phyloP scores from a whole-genome alignment of 2,113 vertebrate species.

The Porphyrio hochstetteri region DNA sequence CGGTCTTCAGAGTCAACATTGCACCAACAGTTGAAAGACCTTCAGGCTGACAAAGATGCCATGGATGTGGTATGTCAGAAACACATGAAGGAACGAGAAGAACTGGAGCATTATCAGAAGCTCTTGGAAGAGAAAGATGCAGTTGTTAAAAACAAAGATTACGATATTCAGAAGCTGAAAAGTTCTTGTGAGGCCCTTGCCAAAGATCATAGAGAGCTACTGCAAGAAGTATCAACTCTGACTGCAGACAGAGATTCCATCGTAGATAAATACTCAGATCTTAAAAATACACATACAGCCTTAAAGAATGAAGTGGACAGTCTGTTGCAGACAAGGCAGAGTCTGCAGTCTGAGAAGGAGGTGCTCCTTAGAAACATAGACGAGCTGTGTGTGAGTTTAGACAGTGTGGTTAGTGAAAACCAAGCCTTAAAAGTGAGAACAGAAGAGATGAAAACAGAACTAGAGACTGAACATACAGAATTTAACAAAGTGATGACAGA shows the following conservation, averaged over 20 bases:
- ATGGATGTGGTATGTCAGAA: slow-evolving; percentile 63
- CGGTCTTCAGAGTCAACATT: slow-evolving; percentile 55
- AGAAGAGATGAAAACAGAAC: slow-evolving; percentile 70
- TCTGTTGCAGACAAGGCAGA: slow-evolving; percentile 66
- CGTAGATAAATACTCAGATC: slow-evolving; percentile 68
- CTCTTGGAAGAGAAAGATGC: slow-evolving; percentile 78
- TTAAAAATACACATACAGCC: slow-evolving; percentile 70
- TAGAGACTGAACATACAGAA: slow-evolving; percentile 64
- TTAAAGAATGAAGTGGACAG: slow-evolving; percentile 77
- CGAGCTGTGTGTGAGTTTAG: slow-evolving; percentile 71
- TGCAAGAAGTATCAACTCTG: slow-evolving; percentile 74
- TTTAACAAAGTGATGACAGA: slow-evolving; percentile 67
- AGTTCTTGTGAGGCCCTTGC: slow-evolving; percentile 77
- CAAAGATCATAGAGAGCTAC: slow-evolving; percentile 71
- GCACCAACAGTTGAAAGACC: slow-evolving; percentile 68
- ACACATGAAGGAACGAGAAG: slow-evolving; percentile 61
- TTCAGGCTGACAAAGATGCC: slow-evolving; percentile 68
- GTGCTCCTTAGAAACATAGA: slow-evolving; percentile 66
- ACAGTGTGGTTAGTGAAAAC: slow-evolving; percentile 64
- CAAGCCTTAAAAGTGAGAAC: slow-evolving; percentile 53
- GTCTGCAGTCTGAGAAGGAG: slow-evolving; percentile 77
- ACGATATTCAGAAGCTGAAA: slow-evolving; percentile 77
- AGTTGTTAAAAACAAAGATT: slow-evolving; percentile 77
- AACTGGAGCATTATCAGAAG: slow-evolving; percentile 68
- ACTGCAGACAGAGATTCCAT: slow-evolving; percentile 77